Conservation (phyloP, 2,113 vertebrate species). For the Zosterops lateralis region DNA sequence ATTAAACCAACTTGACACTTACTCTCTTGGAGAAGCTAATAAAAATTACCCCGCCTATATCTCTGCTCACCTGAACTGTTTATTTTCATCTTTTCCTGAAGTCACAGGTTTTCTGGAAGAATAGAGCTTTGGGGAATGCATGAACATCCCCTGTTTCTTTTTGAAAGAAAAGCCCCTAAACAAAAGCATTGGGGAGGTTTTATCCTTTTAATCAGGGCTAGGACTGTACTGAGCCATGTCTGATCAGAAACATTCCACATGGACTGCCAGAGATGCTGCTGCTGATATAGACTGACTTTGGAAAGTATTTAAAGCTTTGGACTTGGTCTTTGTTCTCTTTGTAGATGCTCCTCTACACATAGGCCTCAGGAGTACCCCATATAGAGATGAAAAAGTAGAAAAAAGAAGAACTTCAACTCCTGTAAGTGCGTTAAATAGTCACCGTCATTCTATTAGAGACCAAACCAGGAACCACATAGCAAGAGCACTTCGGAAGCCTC, state of each 20-base stretch:
- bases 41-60: not conserved
- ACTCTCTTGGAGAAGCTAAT: not conserved
- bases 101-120: not conserved
- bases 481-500: slow-evolving; percentile 57
- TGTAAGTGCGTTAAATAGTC: slow-evolving; percentile 70
- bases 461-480: slow-evolving; percentile 71
- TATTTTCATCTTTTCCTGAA: not conserved
- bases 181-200: not conserved
- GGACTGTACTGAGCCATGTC: not conserved
- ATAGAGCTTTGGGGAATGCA: not conserved
- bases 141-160: not conserved
- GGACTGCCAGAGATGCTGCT: not conserved
- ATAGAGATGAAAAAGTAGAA: slow-evolving; percentile 68
- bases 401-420: slow-evolving; percentile 78
- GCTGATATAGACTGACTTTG: not conserved
- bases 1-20: not conserved
- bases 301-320: slow-evolving; percentile 34
- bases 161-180: not conserved
- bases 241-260: rapidly evolving
- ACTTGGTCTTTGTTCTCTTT: slow-evolving; percentile 48
- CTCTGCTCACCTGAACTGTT: not conserved
- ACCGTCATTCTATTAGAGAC: slow-evolving; percentile 64
- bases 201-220: not conserved
- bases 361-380: slow-evolving; percentile 67
- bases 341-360: slow-evolving; percentile 67